These are phyloP conservation scores for Lasaia peninsularis DNA, from an alignment of 1,140 invertebrate genomes.

Conservation along the genomic window DNA sequence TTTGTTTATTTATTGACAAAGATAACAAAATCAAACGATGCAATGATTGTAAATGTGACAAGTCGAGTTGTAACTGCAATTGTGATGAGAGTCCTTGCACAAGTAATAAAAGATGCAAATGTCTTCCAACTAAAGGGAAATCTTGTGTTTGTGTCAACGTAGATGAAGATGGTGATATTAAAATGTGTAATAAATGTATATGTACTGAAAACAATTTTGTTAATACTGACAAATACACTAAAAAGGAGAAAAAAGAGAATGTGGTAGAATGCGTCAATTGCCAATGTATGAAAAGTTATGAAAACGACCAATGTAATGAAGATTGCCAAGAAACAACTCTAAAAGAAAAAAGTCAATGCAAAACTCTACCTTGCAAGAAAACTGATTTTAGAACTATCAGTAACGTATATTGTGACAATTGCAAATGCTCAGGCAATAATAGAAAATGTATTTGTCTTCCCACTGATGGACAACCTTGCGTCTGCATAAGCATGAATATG, in stretches of 20 bases:
- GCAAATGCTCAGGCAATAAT: slow-evolving; percentile 9
- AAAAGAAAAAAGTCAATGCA: neutral
- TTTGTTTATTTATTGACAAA: slow-evolving; percentile 33
- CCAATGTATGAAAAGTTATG: neutral
- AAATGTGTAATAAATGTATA: slow-evolving; percentile 14
- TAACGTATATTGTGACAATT: neutral
- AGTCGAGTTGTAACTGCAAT: slow-evolving; percentile 1
- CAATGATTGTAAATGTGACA: slow-evolving; percentile 17
- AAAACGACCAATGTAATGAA: slow-evolving; percentile 19
- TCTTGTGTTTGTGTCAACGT: slow-evolving; percentile 32
- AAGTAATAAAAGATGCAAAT: slow-evolving; percentile 25
- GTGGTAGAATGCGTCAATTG: neutral
- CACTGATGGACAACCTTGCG: slow-evolving; percentile 27
- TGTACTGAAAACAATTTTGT: slow-evolving; percentile 8
- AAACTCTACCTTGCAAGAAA: neutral
- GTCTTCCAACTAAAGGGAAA: slow-evolving; percentile 32
- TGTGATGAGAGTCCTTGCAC: slow-evolving; percentile 9
- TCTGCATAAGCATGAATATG: slow-evolving; percentile 33
- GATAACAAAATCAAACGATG: slow-evolving; percentile 25
- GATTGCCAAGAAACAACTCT: neutral
- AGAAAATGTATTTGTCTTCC: slow-evolving; percentile 30
- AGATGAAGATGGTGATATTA: slow-evolving; percentile 29
- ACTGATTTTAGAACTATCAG: no score
- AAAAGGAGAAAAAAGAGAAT: neutral
- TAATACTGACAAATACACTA: neutral